Conservation (phyloP, 2,797 vertebrate species). For the Agapornis canus region DNA sequence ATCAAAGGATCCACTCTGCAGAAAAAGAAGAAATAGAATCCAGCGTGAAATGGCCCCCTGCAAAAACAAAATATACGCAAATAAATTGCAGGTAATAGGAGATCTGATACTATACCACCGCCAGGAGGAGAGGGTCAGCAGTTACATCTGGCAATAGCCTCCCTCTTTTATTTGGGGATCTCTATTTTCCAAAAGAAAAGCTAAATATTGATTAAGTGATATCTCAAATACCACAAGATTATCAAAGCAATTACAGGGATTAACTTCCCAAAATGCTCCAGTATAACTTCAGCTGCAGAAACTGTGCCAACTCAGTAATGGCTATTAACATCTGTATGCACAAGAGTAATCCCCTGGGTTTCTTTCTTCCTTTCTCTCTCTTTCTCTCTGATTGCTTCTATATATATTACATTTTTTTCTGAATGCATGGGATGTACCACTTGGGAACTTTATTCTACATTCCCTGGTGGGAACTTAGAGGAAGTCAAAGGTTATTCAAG, state of each 20-base stretch:
- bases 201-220: slow-evolving; percentile 61
- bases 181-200: neutral
- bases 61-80: slow-evolving; percentile 31
- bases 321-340: slow-evolving; percentile 41
- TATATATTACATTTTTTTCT: neutral
- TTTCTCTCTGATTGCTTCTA: neutral
- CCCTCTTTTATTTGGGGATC: neutral
- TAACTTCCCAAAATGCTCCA: slow-evolving; percentile 51
- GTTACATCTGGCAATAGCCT: slow-evolving; percentile 24
- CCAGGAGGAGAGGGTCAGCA: slow-evolving; percentile 60
- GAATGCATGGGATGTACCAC: neutral
- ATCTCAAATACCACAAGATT: slow-evolving; percentile 50
- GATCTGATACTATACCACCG: slow-evolving; percentile 58
- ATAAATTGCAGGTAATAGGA: slow-evolving; percentile 40
- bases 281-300: slow-evolving; percentile 32
- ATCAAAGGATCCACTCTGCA: slow-evolving; percentile 13
- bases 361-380: neutral
- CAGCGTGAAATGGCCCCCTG: neutral
- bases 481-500: neutral
- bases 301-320: slow-evolving; percentile 42
- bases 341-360: neutral
- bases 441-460: neutral
- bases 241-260: slow-evolving; percentile 61
- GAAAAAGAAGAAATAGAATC: neutral
- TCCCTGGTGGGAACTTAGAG: neutral